Base-by-base conservation (phyloP, 1,140 invertebrate genomes). In the Aphaenogaster floridana region DNA sequence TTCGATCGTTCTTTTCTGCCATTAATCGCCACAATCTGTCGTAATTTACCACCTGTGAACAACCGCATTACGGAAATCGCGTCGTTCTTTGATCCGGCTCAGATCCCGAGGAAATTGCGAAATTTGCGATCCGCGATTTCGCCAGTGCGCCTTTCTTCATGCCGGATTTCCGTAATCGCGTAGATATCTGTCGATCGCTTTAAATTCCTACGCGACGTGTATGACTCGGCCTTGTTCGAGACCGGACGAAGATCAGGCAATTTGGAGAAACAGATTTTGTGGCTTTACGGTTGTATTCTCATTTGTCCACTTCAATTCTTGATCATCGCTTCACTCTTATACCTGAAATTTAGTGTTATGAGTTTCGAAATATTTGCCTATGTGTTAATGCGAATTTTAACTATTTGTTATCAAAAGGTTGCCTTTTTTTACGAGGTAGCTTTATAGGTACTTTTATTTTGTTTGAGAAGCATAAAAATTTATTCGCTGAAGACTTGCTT, bases 11-110 rank as follows among this genome's bases (percentile, higher is more conserved):
- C 57, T 48, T 81, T 80, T 86, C 64, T 21, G 17, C 34, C 52
- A 57, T 86, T 78, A 80, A 86, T 80, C 85, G 61, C 13, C n/a
- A 72, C 80, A 84, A 84, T 84, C 54, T 74, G 68, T 76, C 80
- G 42, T 84, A 84, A 84, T 74, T 83, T 61, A 59, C 79, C 50
- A 83, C 28, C 42, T 83, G 34, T 63, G 69, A 84, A 63, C n/a
- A 71, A 74, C 7, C 54, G 54, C 28, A 84, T 84, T 84, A 76
- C 34, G 54, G 59, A 21, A 86, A 86, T 59, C 15, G 50, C 63
- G n/a, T 48, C 42, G 28, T 86, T 68, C 52, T 61, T 79, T 86
- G 52, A 66, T 80, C 54, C 45, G n/a, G 28, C n/a, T 48, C 48
- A 48, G 59, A 86, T 59, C 39, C 11, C 28, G 36, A 66, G 48